Evolutionary conservation across 2,113 vertebrate genomes (phyloP).

Genomic region (Hypanus sabinus): DNA sequence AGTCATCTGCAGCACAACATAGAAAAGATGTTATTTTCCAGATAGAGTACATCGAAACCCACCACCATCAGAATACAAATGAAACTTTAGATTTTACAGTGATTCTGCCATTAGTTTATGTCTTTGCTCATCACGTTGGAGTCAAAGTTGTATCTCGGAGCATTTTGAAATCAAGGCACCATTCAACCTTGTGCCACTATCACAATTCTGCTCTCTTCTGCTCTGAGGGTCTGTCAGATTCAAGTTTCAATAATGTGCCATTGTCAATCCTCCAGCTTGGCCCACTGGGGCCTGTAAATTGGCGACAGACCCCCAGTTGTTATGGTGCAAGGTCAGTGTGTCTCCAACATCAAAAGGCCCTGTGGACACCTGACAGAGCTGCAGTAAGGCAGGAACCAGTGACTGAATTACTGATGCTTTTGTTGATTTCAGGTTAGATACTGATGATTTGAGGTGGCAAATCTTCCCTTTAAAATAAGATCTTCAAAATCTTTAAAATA

Average conservation of each 20-base stretch:
- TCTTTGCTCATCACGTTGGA: not conserved
- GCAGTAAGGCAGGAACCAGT: not conserved
- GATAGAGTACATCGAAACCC: too few relatives aligned
- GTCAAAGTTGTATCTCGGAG: not conserved
- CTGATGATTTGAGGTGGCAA: not conserved
- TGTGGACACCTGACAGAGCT: not conserved
- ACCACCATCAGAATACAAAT: too few relatives aligned
- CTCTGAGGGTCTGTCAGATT: not conserved
- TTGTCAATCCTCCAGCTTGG: not conserved
- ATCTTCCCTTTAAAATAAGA: not conserved
- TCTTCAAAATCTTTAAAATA: not conserved
- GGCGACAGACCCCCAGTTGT: not conserved
- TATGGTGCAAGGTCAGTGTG: not conserved
- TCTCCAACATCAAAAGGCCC: not conserved
- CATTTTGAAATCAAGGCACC: not conserved
- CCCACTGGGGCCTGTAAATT: not conserved
- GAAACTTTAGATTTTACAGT: too few relatives aligned
- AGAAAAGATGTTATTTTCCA: too few relatives aligned
- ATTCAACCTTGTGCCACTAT: not conserved
- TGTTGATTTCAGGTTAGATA: not conserved
- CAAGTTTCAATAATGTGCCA: not conserved
- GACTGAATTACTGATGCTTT: not conserved
- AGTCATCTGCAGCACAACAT: too few relatives aligned
- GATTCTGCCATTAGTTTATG: not conserved
- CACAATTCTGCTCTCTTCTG: not conserved